phyloP scores from a whole-genome alignment of 2,797 vertebrate genomes.

The Squalus acanthias region DNA sequence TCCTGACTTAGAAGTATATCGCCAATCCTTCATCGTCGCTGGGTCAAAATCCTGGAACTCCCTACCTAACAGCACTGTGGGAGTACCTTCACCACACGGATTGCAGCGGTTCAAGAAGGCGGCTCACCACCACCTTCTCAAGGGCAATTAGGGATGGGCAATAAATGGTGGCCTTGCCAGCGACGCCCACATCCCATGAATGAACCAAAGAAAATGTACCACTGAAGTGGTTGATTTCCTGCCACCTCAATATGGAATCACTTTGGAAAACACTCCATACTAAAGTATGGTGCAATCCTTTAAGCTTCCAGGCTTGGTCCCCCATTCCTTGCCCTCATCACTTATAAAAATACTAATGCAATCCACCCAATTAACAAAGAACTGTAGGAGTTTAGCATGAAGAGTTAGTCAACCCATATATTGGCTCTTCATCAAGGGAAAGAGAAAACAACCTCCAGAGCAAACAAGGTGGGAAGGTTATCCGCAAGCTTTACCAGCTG shows the following conservation, averaged over 20 bases:
- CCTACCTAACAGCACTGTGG: too few species aligned
- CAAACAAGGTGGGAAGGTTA: neutral
- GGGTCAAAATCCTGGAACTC: too few species aligned
- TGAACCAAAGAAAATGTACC: too few species aligned
- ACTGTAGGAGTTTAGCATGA: neutral
- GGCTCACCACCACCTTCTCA: too few species aligned
- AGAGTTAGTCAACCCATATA: neutral
- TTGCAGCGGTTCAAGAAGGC: too few species aligned
- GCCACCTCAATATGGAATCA: neutral
- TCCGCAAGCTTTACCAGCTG: neutral
- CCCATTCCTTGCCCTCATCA: neutral
- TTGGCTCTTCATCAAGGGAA: neutral
- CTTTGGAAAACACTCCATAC: neutral
- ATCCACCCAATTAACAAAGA: neutral
- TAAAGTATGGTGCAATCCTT: neutral
- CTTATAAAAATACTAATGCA: neutral
- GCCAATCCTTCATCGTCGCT: too few species aligned
- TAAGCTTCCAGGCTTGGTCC: neutral
- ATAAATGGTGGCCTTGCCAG: too few species aligned
- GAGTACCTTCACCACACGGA: too few species aligned
- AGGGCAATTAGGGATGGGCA: too few species aligned
- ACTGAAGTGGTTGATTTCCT: neutral
- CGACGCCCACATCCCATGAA: too few species aligned
- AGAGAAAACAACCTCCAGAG: neutral
- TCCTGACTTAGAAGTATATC: too few species aligned